phyloP scores from a whole-genome alignment of 2,113 vertebrate genomes.

The Seriola aureovittata region DNA sequence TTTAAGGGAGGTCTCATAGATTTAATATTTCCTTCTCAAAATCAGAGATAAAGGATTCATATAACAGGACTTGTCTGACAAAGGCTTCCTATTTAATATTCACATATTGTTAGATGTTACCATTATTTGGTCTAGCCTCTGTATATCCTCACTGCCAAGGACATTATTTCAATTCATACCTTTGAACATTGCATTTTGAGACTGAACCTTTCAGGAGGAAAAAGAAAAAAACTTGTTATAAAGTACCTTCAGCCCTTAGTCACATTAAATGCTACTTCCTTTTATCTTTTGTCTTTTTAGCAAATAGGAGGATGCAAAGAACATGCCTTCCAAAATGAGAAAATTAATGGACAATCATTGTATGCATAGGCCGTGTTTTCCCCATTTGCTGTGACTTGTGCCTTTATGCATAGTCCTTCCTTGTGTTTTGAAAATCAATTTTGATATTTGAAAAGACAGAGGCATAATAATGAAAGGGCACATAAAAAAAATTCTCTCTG shows the following conservation, averaged over 20 bases:
- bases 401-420: constrained; percentile 40
- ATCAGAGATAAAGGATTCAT: neutral
- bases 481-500: constrained; percentile 58
- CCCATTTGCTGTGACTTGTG: constrained; percentile 29
- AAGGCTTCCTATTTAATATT: constrained; percentile 13
- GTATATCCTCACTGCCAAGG: constrained; percentile 36
- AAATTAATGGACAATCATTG: constrained; percentile 19
- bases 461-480: constrained; percentile 74
- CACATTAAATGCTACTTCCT: neutral
- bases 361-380: constrained; percentile 26
- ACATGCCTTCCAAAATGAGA: constrained; percentile 14
- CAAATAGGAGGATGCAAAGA: neutral
- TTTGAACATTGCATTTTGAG: constrained; percentile 10
- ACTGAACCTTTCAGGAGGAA: constrained; percentile 16
- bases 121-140: neutral
- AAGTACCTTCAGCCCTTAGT: neutral
- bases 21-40: constrained; percentile 1
- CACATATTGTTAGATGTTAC: constrained; percentile 7
- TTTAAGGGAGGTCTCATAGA: neutral
- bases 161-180: constrained; percentile 54
- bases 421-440: constrained; percentile 75
- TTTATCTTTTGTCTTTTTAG: neutral
- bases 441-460: constrained; percentile 70
- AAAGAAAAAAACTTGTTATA: constrained; percentile 21
- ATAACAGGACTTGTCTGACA: neutral